Evolutionary conservation across 2,797 vertebrate species (phyloP).

Genomic region (Argentina silus): DNA sequence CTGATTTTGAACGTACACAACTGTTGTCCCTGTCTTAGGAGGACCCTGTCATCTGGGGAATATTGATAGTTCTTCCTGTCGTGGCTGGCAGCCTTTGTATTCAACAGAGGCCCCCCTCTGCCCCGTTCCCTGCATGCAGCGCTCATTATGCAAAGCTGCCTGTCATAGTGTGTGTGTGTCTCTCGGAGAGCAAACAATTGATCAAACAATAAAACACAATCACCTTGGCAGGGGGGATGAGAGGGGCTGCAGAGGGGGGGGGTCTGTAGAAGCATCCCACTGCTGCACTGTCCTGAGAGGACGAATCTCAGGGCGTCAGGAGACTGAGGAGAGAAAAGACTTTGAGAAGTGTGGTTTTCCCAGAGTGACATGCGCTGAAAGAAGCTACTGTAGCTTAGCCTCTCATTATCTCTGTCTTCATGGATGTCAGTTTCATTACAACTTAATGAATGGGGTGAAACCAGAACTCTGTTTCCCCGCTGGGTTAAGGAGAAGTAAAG

Average conservation of each 20-base stretch:
- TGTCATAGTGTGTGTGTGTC: slow-evolving; percentile 65
- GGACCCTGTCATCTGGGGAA: slow-evolving; percentile 51
- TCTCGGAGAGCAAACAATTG: slow-evolving; percentile 69
- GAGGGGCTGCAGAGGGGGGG: slow-evolving; percentile 22
- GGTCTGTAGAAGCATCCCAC: slow-evolving; percentile 20
- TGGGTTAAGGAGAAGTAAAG: slow-evolving; percentile 16
- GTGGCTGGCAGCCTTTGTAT: slow-evolving; percentile 58
- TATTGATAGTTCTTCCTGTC: slow-evolving; percentile 67
- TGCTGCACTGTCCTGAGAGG: slow-evolving; percentile 22
- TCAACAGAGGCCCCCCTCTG: slow-evolving; percentile 31
- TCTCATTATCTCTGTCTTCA: slow-evolving; percentile 27
- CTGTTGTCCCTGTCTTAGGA: slow-evolving; percentile 39
- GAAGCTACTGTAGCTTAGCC: slow-evolving; percentile 14
- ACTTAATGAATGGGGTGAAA: slow-evolving; percentile 22
- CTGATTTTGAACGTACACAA: slow-evolving; percentile 39
- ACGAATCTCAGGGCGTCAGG: slow-evolving; percentile 18
- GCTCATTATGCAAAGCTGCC: slow-evolving; percentile 78
- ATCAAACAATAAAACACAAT: slow-evolving; percentile 72
- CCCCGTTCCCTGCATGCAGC: slow-evolving; percentile 66
- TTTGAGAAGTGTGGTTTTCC: slow-evolving; percentile 32
- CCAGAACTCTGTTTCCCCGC: slow-evolving; percentile 14
- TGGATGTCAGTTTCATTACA: slow-evolving; percentile 23
- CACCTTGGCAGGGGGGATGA: slow-evolving; percentile 45
- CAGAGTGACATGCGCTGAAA: slow-evolving; percentile 19
- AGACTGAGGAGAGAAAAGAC: slow-evolving; percentile 39